A percentile compares a stretch with the other conserved stretches of the same genome.
These are phyloP conservation scores for Loris lydekkerianus DNA, from an alignment of 2,797 vertebrate species.

Conservation along the genomic window DNA sequence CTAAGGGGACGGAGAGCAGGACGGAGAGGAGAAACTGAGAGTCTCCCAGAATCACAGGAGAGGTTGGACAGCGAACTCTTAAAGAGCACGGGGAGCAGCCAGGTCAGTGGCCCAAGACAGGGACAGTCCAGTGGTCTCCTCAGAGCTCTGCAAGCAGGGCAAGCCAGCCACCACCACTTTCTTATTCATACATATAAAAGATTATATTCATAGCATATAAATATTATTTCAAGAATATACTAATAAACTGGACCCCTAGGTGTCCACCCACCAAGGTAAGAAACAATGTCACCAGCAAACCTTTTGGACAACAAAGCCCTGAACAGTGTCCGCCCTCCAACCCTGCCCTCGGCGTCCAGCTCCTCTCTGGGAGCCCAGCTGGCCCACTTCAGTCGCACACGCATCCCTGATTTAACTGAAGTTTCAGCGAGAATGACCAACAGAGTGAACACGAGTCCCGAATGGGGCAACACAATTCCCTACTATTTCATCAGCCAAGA, in stretches of 20 bases:
- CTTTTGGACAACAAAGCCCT: background rate
- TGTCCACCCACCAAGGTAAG: background rate
- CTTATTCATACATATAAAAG: background rate
- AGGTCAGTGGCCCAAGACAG: background rate
- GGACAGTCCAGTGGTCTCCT: background rate
- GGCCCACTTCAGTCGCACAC: rapidly evolving
- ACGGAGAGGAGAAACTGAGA: too few relatives aligned
- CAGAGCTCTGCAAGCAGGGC: background rate
- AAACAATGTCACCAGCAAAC: background rate
- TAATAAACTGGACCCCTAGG: background rate
- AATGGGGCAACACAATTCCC: background rate
- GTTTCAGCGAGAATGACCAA: background rate
- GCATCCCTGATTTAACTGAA: too few relatives aligned
- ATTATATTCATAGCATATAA: too few relatives aligned
- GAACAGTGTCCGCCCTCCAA: rapidly evolving
- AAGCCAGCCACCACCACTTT: background rate
- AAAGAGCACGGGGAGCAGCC: background rate
- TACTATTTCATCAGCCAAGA: too few relatives aligned
- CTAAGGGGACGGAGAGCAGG: background rate
- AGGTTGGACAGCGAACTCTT: background rate
- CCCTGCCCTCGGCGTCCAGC: background rate
- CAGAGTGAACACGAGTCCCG: rapidly evolving
- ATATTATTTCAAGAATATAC: background rate
- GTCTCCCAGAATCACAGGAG: background rate
- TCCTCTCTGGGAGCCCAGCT: background rate